phyloP scores from a whole-genome alignment of 1,140 invertebrate genomes.

The Stenopsyche tienmushanensis region DNA sequence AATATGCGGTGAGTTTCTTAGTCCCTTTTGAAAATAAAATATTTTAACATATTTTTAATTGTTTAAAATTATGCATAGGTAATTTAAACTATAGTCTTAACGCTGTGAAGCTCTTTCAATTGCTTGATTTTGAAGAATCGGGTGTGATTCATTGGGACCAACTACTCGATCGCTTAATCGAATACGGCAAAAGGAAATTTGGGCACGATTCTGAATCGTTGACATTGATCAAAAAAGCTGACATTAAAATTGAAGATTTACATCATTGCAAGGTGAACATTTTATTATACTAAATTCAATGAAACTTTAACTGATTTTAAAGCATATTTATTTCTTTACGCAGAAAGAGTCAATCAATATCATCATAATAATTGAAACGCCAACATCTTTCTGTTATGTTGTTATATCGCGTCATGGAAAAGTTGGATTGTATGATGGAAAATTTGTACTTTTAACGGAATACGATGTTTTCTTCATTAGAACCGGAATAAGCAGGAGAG shows the following conservation, averaged over 20 bases:
- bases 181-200: conserved; percentile 25
- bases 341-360: conserved; percentile 52
- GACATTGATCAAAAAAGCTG: conserved; percentile 20
- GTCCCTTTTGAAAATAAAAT: no score
- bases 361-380: conserved; percentile 51
- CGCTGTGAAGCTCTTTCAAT: conserved; percentile 30
- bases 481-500: conserved; percentile 46
- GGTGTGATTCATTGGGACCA: conserved; percentile 34
- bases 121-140: conserved; percentile 22
- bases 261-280: conserved; percentile 33
- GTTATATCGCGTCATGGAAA: conserved; percentile 52
- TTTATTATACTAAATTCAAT: neutral
- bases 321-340: conserved; percentile 37
- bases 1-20: conserved; percentile 33
- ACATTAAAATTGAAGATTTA: conserved; percentile 32
- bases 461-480: conserved; percentile 50
- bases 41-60: no score
- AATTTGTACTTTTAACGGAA: conserved; percentile 47
- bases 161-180: conserved; percentile 28
- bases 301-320: neutral
- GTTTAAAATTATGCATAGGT: no score
- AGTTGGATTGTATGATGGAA: conserved; percentile 52
- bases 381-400: conserved; percentile 52
- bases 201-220: conserved; percentile 12
- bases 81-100: conserved; percentile 17